These are phyloP conservation scores for Maniola jurtina DNA, from an alignment of 1,140 invertebrate genomes.

Conservation along the genomic window DNA sequence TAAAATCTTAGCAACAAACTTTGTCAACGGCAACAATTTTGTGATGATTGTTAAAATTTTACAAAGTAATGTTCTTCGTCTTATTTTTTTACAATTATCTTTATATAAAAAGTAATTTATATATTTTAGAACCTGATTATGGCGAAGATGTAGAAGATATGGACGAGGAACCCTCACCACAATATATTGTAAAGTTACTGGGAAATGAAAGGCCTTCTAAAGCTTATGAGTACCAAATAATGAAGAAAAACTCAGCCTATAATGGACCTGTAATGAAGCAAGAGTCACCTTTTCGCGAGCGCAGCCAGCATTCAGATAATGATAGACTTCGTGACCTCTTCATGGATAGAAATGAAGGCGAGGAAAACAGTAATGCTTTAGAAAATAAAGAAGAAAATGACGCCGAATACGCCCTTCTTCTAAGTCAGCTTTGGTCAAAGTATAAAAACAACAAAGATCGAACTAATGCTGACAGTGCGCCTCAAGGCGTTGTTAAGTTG, in stretches of 20 bases:
- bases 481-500: slow-evolving; percentile 66
- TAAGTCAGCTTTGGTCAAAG: slow-evolving; percentile 81
- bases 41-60: no score
- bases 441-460: slow-evolving; percentile 78
- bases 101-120: no score
- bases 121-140: slow-evolving; percentile 62
- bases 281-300: slow-evolving; percentile 79
- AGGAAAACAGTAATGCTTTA: slow-evolving; percentile 61
- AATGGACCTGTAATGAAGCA: slow-evolving; percentile 43
- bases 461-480: slow-evolving; percentile 44
- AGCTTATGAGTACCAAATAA: slow-evolving; percentile 65
- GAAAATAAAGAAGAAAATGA: slow-evolving; percentile 72
- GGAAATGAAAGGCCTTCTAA: slow-evolving; percentile 53
- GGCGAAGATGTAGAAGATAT: slow-evolving; percentile 55
- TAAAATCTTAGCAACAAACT: no score
- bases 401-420: slow-evolving; percentile 77
- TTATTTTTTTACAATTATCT: no score
- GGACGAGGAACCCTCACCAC: slow-evolving; percentile 54
- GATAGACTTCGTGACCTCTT: slow-evolving; percentile 80
- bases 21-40: no score
- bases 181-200: slow-evolving; percentile 64
- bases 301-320: slow-evolving; percentile 75
- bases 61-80: no score
- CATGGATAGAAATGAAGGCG: slow-evolving; percentile 74
- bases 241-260: slow-evolving; percentile 55